phyloP scores from a whole-genome alignment of 2,797 vertebrate genomes.

The Megaceryle alcyon region DNA sequence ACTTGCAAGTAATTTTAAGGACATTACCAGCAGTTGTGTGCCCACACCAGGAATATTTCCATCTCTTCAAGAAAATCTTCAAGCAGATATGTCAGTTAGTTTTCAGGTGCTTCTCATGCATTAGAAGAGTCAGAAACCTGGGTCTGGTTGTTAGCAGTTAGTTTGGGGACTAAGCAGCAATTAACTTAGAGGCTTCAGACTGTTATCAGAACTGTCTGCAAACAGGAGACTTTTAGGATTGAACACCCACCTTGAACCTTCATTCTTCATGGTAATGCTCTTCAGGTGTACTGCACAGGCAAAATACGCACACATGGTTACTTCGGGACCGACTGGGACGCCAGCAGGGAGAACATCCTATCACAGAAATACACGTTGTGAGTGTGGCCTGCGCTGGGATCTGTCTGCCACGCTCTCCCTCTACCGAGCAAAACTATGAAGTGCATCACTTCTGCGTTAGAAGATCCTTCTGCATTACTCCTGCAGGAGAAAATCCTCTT shows the following conservation, averaged over 20 bases:
- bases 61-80: not conserved
- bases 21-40: not conserved
- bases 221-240: not conserved
- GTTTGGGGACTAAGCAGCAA: not conserved
- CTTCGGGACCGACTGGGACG: not conserved
- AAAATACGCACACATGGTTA: fast-evolving
- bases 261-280: fast-evolving
- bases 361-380: not conserved
- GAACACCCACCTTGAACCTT: not conserved
- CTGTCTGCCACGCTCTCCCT: not conserved
- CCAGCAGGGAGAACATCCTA: fast-evolving
- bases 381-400: not conserved
- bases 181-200: not conserved
- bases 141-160: not conserved
- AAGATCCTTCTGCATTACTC: not conserved
- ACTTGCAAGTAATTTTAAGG: not conserved
- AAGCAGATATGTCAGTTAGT: not conserved
- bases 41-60: not conserved
- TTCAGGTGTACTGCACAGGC: not conserved
- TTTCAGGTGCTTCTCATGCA: not conserved
- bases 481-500: not conserved
- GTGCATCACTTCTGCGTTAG: not conserved
- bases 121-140: not conserved
- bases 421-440: not conserved
- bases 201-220: not conserved